Conservation (phyloP, 2,113 vertebrate genomes). For the Butastur rufipennis region DNA sequence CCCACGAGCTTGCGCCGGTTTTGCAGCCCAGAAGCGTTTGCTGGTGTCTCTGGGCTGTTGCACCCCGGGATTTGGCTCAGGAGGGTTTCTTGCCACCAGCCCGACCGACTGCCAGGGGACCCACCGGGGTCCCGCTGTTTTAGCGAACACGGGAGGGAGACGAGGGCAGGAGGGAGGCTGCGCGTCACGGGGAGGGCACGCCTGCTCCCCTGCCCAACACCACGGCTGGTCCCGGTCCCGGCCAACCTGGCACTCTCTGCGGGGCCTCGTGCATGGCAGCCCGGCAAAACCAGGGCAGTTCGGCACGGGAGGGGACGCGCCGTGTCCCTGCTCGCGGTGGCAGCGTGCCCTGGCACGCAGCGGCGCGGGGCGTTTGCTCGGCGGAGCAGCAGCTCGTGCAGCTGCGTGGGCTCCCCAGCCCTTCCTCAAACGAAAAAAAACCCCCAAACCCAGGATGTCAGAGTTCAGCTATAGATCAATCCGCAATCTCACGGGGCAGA, state of each 20-base stretch:
- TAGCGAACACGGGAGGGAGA: not conserved
- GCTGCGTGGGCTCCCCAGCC: not conserved
- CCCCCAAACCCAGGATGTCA: not conserved
- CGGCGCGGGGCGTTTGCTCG: rapidly evolving
- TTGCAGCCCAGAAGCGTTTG: not conserved
- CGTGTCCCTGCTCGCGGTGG: rapidly evolving
- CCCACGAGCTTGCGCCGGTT: rapidly evolving
- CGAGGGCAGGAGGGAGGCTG: not conserved
- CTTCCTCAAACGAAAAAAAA: not conserved
- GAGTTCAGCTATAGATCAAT: not conserved
- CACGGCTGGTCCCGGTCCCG: not conserved
- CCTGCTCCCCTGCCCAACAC: not conserved
- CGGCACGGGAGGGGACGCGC: not conserved
- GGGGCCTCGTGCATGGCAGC: not conserved
- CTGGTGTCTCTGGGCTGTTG: not conserved
- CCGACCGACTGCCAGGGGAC: rapidly evolving
- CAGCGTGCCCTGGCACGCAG: not conserved
- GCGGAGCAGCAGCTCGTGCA: not conserved
- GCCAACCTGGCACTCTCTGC: not conserved
- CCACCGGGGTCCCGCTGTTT: rapidly evolving
- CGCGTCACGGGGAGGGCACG: rapidly evolving
- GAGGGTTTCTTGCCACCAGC: not conserved
- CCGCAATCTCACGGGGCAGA: not conserved
- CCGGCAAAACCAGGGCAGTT: not conserved
- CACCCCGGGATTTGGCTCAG: not conserved